phyloP scores from a whole-genome alignment of 2,797 vertebrate species.

The Dicrostonyx torquatus region DNA sequence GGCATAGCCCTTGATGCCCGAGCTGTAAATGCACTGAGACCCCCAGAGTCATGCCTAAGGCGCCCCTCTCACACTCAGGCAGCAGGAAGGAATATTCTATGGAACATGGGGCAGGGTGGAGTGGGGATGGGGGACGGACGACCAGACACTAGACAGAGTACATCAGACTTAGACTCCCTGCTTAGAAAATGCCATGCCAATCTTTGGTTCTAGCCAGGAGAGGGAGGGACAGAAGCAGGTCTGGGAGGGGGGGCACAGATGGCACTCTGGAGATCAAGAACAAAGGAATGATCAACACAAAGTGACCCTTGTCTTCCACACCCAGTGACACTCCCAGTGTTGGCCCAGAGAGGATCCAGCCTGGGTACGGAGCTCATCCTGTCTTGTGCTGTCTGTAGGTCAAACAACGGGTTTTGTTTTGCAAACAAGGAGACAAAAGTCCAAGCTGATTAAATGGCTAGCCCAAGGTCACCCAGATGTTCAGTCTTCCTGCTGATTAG shows the following conservation, averaged over 20 bases:
- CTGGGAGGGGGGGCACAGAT: background rate
- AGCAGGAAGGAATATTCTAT: background rate
- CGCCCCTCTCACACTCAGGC: background rate
- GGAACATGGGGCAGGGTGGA: background rate
- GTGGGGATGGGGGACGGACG: accelerated
- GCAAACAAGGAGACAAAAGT: background rate
- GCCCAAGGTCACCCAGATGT: background rate
- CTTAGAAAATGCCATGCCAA: background rate
- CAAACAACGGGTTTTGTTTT: background rate
- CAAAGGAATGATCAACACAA: background rate
- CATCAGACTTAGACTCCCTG: background rate
- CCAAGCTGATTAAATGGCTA: background rate
- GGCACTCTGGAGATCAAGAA: background rate
- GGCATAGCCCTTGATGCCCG: background rate
- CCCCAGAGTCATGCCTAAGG: background rate
- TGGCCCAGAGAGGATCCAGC: background rate
- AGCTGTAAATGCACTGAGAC: background rate
- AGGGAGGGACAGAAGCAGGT: background rate
- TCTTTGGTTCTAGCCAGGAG: background rate
- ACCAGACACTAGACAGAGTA: background rate
- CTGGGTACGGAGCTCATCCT: accelerated
- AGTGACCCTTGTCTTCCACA: background rate
- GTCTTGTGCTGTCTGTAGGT: background rate
- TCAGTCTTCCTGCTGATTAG: background rate
- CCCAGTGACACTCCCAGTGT: background rate